Evolutionary conservation across 2,888 invertebrate species (phyloP).

Genomic region (Chironomus tentans): DNA sequence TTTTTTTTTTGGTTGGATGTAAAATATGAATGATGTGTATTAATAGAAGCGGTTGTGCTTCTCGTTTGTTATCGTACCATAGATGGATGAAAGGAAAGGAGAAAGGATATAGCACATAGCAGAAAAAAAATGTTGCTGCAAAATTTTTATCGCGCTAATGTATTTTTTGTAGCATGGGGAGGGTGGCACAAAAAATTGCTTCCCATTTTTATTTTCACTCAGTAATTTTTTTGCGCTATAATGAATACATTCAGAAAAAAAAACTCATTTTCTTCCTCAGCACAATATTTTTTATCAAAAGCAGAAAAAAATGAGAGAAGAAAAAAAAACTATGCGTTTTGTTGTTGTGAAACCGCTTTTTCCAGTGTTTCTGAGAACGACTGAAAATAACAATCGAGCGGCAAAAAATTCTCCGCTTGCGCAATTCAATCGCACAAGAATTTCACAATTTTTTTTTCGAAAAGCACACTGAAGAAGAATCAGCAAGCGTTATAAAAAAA

Average conservation of each 20-base stretch:
- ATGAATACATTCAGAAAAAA: constrained; percentile 22
- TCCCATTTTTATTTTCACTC: constrained; percentile 4
- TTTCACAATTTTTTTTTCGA: constrained; percentile 1
- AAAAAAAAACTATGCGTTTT: constrained; percentile 16
- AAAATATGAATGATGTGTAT: not conserved
- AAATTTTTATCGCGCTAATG: constrained; percentile 20
- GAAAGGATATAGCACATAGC: not conserved
- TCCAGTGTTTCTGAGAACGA: constrained; percentile 10
- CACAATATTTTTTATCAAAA: constrained; percentile 17
- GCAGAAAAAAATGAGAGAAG: not conserved
- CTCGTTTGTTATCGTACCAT: not conserved
- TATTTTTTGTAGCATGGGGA: not conserved
- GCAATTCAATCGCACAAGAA: constrained; percentile 19
- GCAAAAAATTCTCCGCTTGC: constrained; percentile 25
- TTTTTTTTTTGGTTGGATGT: not conserved
- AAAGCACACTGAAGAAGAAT: constrained; percentile 8
- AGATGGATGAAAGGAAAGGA: not conserved
- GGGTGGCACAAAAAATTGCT: constrained; percentile 7
- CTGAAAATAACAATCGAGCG: constrained; percentile 17
- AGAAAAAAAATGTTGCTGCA: not conserved
- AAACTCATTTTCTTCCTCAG: constrained; percentile 23
- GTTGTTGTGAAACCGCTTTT: constrained; percentile 12
- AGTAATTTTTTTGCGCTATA: not conserved
- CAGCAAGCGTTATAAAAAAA: not conserved
- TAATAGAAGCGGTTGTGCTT: not conserved